Evolutionary conservation across 2,888 invertebrate species (phyloP).

Genomic region (Drosophila kuntzei): DNA sequence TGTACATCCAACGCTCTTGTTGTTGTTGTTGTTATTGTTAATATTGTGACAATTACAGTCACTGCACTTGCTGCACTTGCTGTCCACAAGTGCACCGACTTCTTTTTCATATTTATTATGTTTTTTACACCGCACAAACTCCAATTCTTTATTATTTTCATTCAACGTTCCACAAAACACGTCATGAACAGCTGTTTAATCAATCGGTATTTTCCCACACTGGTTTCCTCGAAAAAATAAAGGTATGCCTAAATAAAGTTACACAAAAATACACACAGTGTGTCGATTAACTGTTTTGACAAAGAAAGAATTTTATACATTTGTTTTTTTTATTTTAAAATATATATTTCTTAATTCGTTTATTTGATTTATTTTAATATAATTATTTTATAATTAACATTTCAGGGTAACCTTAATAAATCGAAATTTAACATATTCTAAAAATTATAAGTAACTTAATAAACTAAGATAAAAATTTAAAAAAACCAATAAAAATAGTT

Average conservation of each 20-base stretch:
- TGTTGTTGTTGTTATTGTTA: constrained; percentile 11
- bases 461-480: too few relatives aligned
- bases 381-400: too few relatives aligned
- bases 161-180: constrained; percentile 46
- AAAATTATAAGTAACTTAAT: too few relatives aligned
- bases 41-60: constrained; percentile 23
- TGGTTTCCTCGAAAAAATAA: constrained; percentile 13
- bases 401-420: too few relatives aligned
- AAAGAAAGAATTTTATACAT: too few relatives aligned
- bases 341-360: too few relatives aligned
- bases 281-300: too few relatives aligned
- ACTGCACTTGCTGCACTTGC: constrained; percentile 12
- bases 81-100: constrained; percentile 21
- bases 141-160: constrained; percentile 23
- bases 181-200: constrained; percentile 65
- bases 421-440: too few relatives aligned
- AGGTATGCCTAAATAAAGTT: constrained; percentile 10
- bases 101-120: constrained; percentile 42
- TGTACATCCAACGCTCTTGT: constrained; percentile 24
- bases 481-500: too few relatives aligned
- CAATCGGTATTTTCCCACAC: constrained; percentile 41
- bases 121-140: constrained; percentile 13
- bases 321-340: too few relatives aligned
- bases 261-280: neutral
- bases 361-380: too few relatives aligned